phyloP scores from a whole-genome alignment of 2,888 invertebrate species.

The Globia sparganii region DNA sequence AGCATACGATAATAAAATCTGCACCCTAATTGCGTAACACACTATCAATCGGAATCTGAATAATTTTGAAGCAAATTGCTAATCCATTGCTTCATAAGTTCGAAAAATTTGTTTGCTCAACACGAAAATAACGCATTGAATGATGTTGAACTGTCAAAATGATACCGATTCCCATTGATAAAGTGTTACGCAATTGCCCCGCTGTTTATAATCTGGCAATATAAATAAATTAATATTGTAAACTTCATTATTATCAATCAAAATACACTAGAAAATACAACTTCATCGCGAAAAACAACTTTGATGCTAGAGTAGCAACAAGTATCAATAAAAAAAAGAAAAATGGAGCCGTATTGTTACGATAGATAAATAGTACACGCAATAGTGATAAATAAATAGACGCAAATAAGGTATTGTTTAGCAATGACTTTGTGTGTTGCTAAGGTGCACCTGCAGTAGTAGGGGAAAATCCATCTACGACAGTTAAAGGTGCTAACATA shows the following conservation, averaged over 20 bases:
- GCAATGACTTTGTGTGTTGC: slow-evolving; percentile 9
- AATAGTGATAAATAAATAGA: slow-evolving; percentile 15
- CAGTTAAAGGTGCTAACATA: slow-evolving; percentile 16
- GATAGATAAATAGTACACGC: background rate
- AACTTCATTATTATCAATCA: slow-evolving; percentile 1
- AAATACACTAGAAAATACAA: slow-evolving; percentile 2
- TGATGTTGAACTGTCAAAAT: no score
- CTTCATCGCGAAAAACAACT: slow-evolving; percentile 6
- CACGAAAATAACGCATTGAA: no score
- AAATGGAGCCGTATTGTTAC: slow-evolving; percentile 5
- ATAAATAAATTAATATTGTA: background rate
- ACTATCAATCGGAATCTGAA: no score
- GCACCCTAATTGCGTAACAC: no score
- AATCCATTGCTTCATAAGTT: no score
- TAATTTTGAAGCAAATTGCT: no score
- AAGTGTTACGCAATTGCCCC: no score
- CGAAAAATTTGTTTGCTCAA: no score
- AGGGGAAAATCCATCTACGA: slow-evolving; percentile 29
- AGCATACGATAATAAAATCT: background rate
- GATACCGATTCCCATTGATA: no score
- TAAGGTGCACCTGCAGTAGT: background rate
- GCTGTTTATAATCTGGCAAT: background rate
- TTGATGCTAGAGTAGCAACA: background rate
- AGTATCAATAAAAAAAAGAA: background rate
- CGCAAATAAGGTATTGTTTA: slow-evolving; percentile 27